Evolutionary conservation across 2,113 vertebrate genomes (phyloP).

Genomic region (Tautogolabrus adspersus): DNA sequence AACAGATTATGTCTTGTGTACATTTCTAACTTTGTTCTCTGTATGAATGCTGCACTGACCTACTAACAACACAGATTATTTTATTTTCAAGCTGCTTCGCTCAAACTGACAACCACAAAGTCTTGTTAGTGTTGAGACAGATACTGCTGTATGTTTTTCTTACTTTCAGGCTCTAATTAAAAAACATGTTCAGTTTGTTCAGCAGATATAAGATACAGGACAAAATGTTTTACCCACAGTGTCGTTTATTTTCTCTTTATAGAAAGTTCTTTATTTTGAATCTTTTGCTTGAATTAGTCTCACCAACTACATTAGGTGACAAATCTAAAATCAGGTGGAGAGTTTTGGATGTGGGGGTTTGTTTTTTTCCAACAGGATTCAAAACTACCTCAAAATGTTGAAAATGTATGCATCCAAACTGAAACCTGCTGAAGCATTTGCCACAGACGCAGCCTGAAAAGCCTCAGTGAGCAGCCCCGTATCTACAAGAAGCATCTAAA

Average conservation of each 20-base stretch:
- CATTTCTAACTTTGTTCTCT: too few species aligned
- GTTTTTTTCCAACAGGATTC: not conserved
- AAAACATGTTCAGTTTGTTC: too few species aligned
- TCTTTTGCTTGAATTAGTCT: too few species aligned
- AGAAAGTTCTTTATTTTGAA: too few species aligned
- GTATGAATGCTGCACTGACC: not conserved
- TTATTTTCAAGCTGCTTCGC: too few species aligned
- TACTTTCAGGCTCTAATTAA: too few species aligned
- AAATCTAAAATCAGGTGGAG: not conserved
- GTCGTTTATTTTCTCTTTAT: not conserved
- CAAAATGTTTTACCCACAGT: too few species aligned
- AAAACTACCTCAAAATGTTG: not conserved
- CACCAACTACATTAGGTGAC: not conserved
- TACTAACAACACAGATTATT: not conserved
- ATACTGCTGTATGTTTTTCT: too few species aligned
- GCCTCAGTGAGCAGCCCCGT: not conserved
- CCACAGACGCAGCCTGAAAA: conserved; percentile 17
- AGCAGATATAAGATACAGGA: too few species aligned
- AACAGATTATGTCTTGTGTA: too few species aligned
- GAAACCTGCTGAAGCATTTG: not conserved
- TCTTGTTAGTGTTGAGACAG: too few species aligned
- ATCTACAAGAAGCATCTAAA: conserved; percentile 5
- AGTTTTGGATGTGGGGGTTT: not conserved
- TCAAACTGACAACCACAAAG: too few species aligned
- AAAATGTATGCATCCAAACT: not conserved